Evolutionary conservation across 2,113 vertebrate species (phyloP).

Genomic region (Salvelinus alpinus): DNA sequence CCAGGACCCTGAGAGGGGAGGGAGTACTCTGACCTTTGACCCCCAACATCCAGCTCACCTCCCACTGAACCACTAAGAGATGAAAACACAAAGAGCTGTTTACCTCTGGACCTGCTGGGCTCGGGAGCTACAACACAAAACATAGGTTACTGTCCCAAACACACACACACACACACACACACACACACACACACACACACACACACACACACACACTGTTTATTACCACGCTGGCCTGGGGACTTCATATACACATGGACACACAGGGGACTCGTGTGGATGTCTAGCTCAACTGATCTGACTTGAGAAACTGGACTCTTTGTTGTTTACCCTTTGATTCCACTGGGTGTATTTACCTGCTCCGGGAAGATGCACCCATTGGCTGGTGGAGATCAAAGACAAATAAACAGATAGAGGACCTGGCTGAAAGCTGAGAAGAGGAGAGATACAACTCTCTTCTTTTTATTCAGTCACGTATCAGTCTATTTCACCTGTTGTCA

Average conservation of each 20-base stretch:
- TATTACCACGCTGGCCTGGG: no score
- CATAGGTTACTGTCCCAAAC: no score
- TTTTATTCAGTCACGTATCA: not conserved
- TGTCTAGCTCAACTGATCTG: constrained; percentile 19
- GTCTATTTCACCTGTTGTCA: not conserved
- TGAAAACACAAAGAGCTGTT: constrained; percentile 21
- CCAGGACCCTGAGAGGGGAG: constrained; percentile 9
- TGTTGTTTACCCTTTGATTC: constrained; percentile 1
- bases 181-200: not conserved
- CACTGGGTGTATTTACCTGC: not conserved
- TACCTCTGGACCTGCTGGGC: constrained; percentile 3
- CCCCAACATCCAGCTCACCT: not conserved
- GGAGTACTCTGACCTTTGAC: constrained; percentile 12
- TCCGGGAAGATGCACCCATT: not conserved
- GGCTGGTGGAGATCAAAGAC: not conserved
- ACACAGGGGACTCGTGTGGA: constrained; percentile 11
- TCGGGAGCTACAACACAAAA: no score
- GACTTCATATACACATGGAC: not conserved
- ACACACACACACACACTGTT: constrained; percentile 1
- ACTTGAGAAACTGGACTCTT: constrained; percentile 16
- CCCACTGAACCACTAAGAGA: constrained; percentile 18
- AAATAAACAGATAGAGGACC: not conserved
- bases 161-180: no score
- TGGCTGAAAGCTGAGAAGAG: not conserved
- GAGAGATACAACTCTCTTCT: not conserved